Conservation (phyloP, 2,797 vertebrate genomes). For the Pitangus sulphuratus region DNA sequence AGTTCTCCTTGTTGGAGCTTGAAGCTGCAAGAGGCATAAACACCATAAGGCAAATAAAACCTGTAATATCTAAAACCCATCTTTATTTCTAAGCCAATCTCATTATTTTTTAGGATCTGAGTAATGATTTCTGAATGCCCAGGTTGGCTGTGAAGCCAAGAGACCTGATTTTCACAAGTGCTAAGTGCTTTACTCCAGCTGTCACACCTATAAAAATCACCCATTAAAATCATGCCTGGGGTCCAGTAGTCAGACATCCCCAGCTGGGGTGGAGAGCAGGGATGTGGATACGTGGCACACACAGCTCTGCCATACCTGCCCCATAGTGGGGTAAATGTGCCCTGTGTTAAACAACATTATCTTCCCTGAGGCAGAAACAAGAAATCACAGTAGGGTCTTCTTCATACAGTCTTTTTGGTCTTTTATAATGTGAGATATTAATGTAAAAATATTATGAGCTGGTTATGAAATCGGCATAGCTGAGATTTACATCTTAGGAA, state of each 20-base stretch:
- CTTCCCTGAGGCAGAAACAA: neutral
- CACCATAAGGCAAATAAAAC: conserved; percentile 2
- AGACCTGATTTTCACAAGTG: neutral
- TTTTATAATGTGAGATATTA: neutral
- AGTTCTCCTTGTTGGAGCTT: neutral
- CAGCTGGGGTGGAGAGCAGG: neutral
- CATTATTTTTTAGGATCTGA: conserved; percentile 40
- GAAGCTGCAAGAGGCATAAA: neutral
- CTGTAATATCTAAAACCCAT: neutral
- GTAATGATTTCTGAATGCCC: conserved; percentile 27
- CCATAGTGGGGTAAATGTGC: accelerated
- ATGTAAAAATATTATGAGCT: neutral
- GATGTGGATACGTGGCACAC: neutral
- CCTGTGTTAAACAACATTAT: neutral
- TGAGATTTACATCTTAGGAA: conserved; percentile 11
- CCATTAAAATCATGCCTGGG: conserved; percentile 11
- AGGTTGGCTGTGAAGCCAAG: conserved; percentile 15
- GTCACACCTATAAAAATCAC: conserved; percentile 47
- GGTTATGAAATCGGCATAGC: neutral
- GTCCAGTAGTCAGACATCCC: neutral
- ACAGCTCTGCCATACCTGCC: neutral
- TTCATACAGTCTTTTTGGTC: neutral
- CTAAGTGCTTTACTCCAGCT: conserved; percentile 38
- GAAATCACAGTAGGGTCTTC: neutral
- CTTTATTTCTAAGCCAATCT: conserved; percentile 19